Evolutionary conservation across 2,113 vertebrate genomes (phyloP).

Genomic region (Limanda limanda): DNA sequence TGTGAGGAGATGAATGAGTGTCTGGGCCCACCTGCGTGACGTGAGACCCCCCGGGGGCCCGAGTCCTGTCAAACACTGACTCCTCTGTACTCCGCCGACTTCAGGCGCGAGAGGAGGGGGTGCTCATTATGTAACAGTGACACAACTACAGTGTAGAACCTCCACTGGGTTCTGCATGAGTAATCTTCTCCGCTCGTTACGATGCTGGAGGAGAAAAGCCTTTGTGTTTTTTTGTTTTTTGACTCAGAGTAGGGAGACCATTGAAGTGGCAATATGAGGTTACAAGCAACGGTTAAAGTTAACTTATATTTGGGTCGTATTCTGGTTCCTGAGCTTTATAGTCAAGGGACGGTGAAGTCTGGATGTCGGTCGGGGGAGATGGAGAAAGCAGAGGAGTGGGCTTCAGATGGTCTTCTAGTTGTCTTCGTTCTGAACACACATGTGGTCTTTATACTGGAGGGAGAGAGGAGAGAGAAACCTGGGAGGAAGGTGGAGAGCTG

Average conservation of each 20-base stretch:
- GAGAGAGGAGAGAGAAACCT: slow-evolving; percentile 9
- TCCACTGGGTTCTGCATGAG: slow-evolving; percentile 44
- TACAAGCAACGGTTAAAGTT: background rate
- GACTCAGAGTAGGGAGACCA: slow-evolving; percentile 1
- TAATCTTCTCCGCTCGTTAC: slow-evolving; percentile 41
- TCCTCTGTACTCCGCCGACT: slow-evolving; percentile 32
- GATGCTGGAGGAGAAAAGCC: background rate
- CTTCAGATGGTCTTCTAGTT: slow-evolving; percentile 16
- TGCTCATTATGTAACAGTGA: slow-evolving; percentile 49
- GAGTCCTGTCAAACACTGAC: slow-evolving; percentile 37
- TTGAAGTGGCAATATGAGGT: background rate
- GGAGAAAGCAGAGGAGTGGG: background rate
- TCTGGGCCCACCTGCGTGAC: slow-evolving; percentile 34
- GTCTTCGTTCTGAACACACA: background rate
- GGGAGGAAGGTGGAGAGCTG: background rate
- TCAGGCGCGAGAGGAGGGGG: background rate
- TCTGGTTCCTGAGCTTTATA: background rate
- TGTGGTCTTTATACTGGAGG: background rate
- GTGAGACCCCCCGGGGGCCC: slow-evolving; percentile 23
- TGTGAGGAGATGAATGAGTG: slow-evolving; percentile 22
- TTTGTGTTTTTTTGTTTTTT: background rate
- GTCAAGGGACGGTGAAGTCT: background rate
- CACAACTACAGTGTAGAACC: slow-evolving; percentile 41
- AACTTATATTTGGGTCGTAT: background rate
- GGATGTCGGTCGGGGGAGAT: background rate